These are phyloP conservation scores for Orthosia gothica DNA, from an alignment of 2,888 invertebrate species.

Conservation along the genomic window DNA sequence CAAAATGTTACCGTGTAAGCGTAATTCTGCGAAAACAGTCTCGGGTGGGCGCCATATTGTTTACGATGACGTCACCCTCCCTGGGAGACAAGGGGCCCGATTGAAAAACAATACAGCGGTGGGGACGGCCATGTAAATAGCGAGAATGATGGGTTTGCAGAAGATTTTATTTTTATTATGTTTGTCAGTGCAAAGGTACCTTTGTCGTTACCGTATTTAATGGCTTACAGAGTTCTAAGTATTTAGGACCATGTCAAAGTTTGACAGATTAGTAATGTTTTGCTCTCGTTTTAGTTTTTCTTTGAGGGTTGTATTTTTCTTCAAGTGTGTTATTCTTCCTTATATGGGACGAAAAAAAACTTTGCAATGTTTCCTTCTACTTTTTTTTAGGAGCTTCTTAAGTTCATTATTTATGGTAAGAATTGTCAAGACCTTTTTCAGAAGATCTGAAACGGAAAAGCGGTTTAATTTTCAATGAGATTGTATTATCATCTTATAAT, in stretches of 20 bases:
- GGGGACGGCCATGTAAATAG: constrained; percentile 64
- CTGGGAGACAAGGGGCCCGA: constrained; percentile 63
- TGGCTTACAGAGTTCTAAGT: constrained; percentile 20
- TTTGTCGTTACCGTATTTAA: constrained; percentile 28
- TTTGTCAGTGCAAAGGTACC: constrained; percentile 50
- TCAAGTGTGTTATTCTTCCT: neutral
- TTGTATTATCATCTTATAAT: neutral
- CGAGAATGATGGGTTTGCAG: constrained; percentile 57
- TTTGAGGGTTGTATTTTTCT: neutral
- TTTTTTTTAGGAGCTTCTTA: too few species aligned
- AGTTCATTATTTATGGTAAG: neutral
- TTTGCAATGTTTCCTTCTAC: accelerated
- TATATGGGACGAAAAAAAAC: neutral
- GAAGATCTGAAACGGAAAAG: neutral
- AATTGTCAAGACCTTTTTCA: neutral
- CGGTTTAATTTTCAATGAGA: neutral
- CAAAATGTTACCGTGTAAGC: constrained; percentile 65
- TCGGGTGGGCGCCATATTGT: constrained; percentile 70
- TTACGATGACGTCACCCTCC: constrained; percentile 72
- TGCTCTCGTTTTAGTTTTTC: constrained; percentile 12
- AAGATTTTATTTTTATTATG: constrained; percentile 63
- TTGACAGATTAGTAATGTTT: constrained; percentile 13
- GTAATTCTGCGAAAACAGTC: constrained; percentile 68
- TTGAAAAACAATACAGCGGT: constrained; percentile 75
- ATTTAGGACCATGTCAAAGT: neutral